Percentiles rank a stretch among this genome's conserved stretches.
Evolutionary conservation across 2,797 vertebrate genomes (phyloP).

Genomic region (Syndactyla subalaris): DNA sequence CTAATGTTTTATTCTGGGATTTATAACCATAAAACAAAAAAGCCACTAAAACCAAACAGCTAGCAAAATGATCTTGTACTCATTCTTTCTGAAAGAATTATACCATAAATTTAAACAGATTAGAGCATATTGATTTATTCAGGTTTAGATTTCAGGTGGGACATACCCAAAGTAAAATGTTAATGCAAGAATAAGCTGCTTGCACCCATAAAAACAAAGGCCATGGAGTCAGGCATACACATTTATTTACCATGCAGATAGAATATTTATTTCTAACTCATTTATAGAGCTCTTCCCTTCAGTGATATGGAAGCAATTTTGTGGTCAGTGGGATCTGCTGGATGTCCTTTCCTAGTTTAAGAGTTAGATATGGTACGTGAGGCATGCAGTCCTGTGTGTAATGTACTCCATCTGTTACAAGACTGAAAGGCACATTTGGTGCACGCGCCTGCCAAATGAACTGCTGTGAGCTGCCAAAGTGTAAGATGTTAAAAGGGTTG

Average conservation of each 20-base stretch:
- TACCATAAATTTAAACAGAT: not conserved
- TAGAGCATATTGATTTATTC: not conserved
- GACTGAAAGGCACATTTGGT: slow-evolving; percentile 69
- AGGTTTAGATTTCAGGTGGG: not conserved
- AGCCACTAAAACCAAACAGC: not conserved
- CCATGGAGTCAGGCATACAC: not conserved
- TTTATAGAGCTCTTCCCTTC: not conserved
- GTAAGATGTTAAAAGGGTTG: slow-evolving; percentile 40
- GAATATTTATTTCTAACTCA: not conserved
- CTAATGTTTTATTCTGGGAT: not conserved
- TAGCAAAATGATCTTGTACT: not conserved
- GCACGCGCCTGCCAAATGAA: slow-evolving; percentile 59
- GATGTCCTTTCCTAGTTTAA: slow-evolving; percentile 36
- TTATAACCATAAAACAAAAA: not conserved
- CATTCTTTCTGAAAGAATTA: not conserved
- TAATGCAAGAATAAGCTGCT: not conserved
- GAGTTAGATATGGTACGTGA: slow-evolving; percentile 41
- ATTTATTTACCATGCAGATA: not conserved
- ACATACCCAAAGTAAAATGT: not conserved
- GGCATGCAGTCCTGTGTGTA: slow-evolving; percentile 45
- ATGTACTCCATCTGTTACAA: slow-evolving; percentile 65
- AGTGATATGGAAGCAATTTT: not conserved
- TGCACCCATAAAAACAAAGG: not conserved
- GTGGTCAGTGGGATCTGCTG: slow-evolving; percentile 13
- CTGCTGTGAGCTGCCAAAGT: slow-evolving; percentile 60